Conservation (phyloP, 2,797 vertebrate genomes). For the Anguilla obscura region DNA sequence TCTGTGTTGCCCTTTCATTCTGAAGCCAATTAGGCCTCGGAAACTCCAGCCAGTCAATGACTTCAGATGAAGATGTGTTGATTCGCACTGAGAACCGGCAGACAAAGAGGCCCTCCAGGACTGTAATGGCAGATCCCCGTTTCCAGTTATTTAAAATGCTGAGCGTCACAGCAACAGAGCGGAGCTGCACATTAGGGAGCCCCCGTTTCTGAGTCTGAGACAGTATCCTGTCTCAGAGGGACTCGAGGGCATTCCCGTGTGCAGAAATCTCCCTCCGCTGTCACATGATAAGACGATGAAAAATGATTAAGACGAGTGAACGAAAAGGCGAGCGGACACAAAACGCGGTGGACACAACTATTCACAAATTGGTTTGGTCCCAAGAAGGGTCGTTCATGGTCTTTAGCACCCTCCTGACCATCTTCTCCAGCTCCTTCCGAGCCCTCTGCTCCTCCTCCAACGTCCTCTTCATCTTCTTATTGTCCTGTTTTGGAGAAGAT, state of each 20-base stretch:
- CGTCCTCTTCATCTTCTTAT: slow-evolving; percentile 96
- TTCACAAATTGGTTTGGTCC: slow-evolving; percentile 97
- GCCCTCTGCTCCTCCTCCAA: slow-evolving; percentile 95
- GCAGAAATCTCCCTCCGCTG: not conserved
- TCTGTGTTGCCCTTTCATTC: not conserved
- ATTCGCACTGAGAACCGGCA: not conserved
- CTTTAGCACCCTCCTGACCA: slow-evolving; percentile 91
- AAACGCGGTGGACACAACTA: slow-evolving; percentile 49
- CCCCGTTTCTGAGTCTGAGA: not conserved
- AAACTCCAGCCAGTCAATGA: not conserved
- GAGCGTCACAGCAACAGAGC: not conserved
- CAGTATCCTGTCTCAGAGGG: not conserved
- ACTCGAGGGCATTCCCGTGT: not conserved
- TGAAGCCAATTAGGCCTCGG: not conserved
- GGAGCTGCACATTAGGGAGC: not conserved
- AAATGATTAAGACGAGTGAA: slow-evolving; percentile 33
- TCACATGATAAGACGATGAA: not conserved
- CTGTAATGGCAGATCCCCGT: not conserved
- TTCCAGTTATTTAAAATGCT: slow-evolving; percentile 1
- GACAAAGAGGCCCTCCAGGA: not conserved
- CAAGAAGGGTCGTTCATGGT: slow-evolving; percentile 94
- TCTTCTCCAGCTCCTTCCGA: slow-evolving; percentile 92
- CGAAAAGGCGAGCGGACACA: slow-evolving; percentile 54
- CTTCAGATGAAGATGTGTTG: not conserved
- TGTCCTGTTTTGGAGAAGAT: slow-evolving; percentile 76